Percentiles rank a stretch among this genome's conserved stretches.
phyloP scores from a whole-genome alignment of 2,113 vertebrate species.

The Cyprinodon tularosa region DNA sequence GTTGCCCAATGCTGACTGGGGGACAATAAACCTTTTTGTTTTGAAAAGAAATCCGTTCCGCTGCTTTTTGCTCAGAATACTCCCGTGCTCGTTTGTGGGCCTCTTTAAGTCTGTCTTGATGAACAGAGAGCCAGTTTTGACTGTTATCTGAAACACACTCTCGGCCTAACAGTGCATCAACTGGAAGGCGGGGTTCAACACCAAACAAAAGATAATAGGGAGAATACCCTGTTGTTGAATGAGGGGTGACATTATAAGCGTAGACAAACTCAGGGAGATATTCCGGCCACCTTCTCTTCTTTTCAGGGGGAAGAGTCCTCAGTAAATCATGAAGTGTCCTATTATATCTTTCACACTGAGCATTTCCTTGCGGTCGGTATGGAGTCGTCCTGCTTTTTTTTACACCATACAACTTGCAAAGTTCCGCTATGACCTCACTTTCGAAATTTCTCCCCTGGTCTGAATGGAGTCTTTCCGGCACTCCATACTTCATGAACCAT shows the following conservation, averaged over 20 bases:
- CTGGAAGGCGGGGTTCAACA: neutral
- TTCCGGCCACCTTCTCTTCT: neutral
- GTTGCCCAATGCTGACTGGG: neutral
- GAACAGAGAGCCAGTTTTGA: neutral
- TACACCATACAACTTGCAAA: slow-evolving; percentile 1
- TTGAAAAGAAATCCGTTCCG: neutral
- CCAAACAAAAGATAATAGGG: neutral
- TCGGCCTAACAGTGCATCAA: neutral
- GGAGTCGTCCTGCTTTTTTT: neutral
- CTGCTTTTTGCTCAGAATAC: neutral
- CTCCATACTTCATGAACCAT: neutral
- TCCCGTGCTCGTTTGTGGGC: neutral
- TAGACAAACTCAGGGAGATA: neutral
- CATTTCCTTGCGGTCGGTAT: slow-evolving; percentile 3
- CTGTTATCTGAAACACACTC: neutral
- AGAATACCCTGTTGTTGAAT: neutral
- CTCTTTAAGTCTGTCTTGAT: neutral
- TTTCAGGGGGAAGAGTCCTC: slow-evolving; percentile 2
- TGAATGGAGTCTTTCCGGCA: neutral
- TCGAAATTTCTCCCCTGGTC: neutral
- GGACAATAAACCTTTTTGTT: neutral
- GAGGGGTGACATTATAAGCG: neutral
- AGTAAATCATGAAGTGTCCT: slow-evolving; percentile 5
- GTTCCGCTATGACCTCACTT: neutral
- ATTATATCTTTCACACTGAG: slow-evolving; percentile 8